These are phyloP conservation scores for Myotis findleyi DNA, from an alignment of 2,797 vertebrate species.

Conservation along the genomic window DNA sequence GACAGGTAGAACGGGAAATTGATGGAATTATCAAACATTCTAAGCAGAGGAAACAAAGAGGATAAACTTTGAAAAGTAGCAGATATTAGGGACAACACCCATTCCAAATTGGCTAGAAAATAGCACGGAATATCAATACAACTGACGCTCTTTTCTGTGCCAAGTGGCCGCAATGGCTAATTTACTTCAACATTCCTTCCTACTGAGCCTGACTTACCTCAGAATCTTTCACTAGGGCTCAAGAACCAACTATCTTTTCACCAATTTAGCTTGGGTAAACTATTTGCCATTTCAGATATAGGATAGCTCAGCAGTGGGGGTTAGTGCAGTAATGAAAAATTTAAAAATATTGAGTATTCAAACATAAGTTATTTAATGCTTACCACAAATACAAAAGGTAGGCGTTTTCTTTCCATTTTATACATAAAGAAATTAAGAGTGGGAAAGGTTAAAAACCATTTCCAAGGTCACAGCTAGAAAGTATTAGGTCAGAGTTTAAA, in stretches of 20 bases:
- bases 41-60: not conserved
- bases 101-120: not conserved
- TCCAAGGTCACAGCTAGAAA: not conserved
- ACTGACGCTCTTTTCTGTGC: not conserved
- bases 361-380: not conserved
- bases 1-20: not conserved
- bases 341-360: not conserved
- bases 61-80: not conserved
- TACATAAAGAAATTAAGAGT: not conserved
- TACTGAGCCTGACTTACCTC: not conserved
- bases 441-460: not conserved
- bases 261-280: not conserved
- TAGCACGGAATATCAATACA: not conserved
- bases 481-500: slow-evolving; percentile 36
- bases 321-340: not conserved
- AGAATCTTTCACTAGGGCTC: not conserved
- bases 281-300: not conserved
- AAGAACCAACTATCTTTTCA: not conserved
- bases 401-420: not conserved
- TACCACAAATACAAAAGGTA: not conserved
- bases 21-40: not conserved
- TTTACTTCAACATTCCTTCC: not conserved
- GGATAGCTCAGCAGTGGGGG: not conserved
- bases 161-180: not conserved
- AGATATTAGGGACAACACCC: not conserved